Evolutionary conservation across 1,140 invertebrate species (phyloP).

Genomic region (Charaxes varanes): DNA sequence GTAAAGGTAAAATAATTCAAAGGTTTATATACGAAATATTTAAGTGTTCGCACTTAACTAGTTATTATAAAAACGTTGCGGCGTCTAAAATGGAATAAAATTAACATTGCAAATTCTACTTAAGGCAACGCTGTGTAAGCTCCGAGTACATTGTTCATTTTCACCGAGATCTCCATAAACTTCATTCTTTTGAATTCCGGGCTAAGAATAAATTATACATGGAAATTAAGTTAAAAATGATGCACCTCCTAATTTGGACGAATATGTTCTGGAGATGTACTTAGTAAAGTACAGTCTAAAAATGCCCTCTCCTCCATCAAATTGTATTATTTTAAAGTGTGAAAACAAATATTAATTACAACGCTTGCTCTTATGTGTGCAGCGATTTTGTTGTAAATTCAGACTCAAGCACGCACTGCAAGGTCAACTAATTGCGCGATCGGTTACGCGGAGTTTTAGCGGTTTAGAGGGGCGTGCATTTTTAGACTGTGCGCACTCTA

Average conservation of each 20-base stretch:
- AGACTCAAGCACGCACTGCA: no score
- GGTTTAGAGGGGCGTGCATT: no score
- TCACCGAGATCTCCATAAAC: slow-evolving; percentile 25
- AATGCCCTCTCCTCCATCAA: not conserved
- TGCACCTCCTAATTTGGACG: slow-evolving; percentile 7
- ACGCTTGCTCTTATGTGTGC: no score
- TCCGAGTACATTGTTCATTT: slow-evolving; percentile 32
- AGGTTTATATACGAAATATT: not conserved
- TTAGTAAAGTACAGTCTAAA: no score
- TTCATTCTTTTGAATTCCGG: slow-evolving; percentile 20
- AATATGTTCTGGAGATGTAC: slow-evolving; percentile 8
- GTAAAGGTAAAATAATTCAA: no score
- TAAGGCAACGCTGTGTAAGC: slow-evolving; percentile 25
- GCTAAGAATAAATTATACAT: slow-evolving; percentile 20
- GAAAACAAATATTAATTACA: not conserved
- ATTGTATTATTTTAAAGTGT: not conserved
- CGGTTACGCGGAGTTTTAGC: no score
- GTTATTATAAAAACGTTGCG: slow-evolving; percentile 26
- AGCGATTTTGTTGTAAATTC: no score
- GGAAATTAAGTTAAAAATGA: slow-evolving; percentile 16
- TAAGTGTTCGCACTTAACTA: slow-evolving; percentile 13
- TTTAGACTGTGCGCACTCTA: no score
- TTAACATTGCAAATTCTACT: slow-evolving; percentile 36
- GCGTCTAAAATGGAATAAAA: slow-evolving; percentile 33
- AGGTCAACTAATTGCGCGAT: no score